Evolutionary conservation across 1,140 invertebrate species (phyloP).

Genomic region (Drosophila suzukii): DNA sequence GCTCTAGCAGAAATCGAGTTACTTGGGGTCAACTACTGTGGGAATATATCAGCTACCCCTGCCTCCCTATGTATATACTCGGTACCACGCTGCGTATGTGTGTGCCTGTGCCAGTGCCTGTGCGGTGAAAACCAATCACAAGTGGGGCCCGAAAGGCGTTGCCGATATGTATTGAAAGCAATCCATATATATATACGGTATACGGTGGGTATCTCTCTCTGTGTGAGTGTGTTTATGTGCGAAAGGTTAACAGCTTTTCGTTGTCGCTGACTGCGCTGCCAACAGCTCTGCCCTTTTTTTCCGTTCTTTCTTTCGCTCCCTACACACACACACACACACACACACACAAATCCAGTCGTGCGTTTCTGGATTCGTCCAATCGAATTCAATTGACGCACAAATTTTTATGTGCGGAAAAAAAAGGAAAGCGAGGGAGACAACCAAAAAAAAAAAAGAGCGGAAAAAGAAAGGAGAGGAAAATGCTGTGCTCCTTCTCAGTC

Average conservation of each 20-base stretch:
- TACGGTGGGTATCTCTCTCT: constrained; percentile 12
- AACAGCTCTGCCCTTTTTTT: constrained; percentile 52
- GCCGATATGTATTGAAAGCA: constrained; percentile 68
- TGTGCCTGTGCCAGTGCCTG: constrained; percentile 27
- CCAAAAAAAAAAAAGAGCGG: background rate
- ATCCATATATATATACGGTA: constrained; percentile 40
- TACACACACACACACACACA: constrained; percentile 50
- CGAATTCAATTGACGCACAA: constrained; percentile 84
- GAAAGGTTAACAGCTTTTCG: constrained; percentile 78
- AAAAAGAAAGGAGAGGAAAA: constrained; percentile 12
- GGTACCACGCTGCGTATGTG: background rate
- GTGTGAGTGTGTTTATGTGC: constrained; percentile 51
- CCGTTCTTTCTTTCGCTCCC: constrained; percentile 40
- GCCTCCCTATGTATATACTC: constrained; percentile 6
- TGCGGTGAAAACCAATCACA: constrained; percentile 55
- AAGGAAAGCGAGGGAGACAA: constrained; percentile 14
- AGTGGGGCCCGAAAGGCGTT: constrained; percentile 62
- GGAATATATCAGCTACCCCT: constrained; percentile 8
- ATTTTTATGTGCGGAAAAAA: constrained; percentile 73
- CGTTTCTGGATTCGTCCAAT: constrained; percentile 74
- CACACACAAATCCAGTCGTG: constrained; percentile 51
- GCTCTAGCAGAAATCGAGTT: constrained; percentile 30
- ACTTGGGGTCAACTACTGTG: constrained; percentile 38
- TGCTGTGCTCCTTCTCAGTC: constrained; percentile 13
- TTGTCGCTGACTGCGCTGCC: constrained; percentile 41